Evolutionary conservation across 2,888 invertebrate species (phyloP).

Genomic region (Pardosa pseudoannulata): DNA sequence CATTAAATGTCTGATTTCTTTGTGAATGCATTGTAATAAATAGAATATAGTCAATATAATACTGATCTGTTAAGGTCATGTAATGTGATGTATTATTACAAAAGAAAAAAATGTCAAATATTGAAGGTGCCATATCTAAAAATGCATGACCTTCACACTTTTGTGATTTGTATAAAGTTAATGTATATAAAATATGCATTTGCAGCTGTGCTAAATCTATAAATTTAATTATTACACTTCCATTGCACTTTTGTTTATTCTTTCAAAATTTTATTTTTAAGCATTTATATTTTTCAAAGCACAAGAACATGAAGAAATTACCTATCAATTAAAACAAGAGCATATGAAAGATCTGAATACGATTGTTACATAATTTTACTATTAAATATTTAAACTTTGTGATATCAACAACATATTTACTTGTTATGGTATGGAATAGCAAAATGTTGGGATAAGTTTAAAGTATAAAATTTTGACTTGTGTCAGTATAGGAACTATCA

Average conservation of each 20-base stretch:
- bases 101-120: background rate
- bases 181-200: constrained; percentile 13
- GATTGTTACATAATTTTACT: too few relatives aligned
- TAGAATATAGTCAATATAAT: constrained; percentile 4
- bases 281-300: too few relatives aligned
- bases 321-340: too few relatives aligned
- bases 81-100: constrained; percentile 1
- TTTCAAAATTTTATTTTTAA: too few relatives aligned
- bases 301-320: too few relatives aligned
- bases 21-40: constrained; percentile 4
- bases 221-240: background rate
- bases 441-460: too few relatives aligned
- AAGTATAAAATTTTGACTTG: too few relatives aligned
- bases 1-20: background rate
- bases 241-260: background rate
- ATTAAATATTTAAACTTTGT: too few relatives aligned
- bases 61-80: background rate
- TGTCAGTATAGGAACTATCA: too few relatives aligned
- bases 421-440: too few relatives aligned
- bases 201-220: constrained; percentile 17
- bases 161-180: constrained; percentile 6
- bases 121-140: constrained; percentile 16
- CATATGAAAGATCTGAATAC: too few relatives aligned
- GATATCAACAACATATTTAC: too few relatives aligned
- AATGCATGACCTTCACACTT: constrained; percentile 17